Percentiles rank a stretch among this genome's conserved stretches.
Evolutionary conservation across 1,140 invertebrate species (phyloP).

Genomic region (Stenopsyche tienmushanensis): DNA sequence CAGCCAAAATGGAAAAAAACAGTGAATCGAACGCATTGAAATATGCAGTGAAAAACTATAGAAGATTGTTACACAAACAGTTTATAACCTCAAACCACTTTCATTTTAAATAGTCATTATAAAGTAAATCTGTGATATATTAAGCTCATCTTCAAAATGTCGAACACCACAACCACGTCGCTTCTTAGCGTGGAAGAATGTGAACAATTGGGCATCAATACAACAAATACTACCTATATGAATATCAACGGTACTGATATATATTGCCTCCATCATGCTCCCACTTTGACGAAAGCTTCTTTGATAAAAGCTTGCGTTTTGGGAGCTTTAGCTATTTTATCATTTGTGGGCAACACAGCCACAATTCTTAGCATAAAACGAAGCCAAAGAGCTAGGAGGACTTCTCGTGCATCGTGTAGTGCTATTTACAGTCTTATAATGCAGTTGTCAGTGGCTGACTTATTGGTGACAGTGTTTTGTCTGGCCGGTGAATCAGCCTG

Average conservation of each 20-base stretch:
- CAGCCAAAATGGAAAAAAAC: too few species aligned
- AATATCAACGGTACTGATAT: constrained; percentile 48
- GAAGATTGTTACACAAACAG: too few species aligned
- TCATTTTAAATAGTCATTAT: too few species aligned
- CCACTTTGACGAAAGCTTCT: constrained; percentile 58
- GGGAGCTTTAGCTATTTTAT: constrained; percentile 66
- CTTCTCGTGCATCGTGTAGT: constrained; percentile 61
- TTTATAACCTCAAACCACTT: too few species aligned
- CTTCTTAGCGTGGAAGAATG: constrained; percentile 22
- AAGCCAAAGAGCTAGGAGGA: constrained; percentile 53
- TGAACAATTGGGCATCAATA: constrained; percentile 22
- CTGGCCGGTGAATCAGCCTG: constrained; percentile 76
- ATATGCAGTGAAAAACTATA: too few species aligned
- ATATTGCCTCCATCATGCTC: constrained; percentile 63
- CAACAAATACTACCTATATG: not conserved
- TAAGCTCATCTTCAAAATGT: too few species aligned
- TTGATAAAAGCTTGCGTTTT: constrained; percentile 66
- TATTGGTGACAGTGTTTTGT: constrained; percentile 78
- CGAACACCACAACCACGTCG: too few species aligned
- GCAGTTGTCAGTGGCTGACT: constrained; percentile 73
- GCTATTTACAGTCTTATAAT: constrained; percentile 77
- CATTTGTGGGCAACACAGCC: constrained; percentile 70
- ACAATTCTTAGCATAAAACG: constrained; percentile 75
- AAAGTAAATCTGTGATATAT: too few species aligned
- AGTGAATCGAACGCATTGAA: too few species aligned